These are phyloP conservation scores for Anthoscopus minutus DNA, from an alignment of 2,113 vertebrate species.

Conservation along the genomic window DNA sequence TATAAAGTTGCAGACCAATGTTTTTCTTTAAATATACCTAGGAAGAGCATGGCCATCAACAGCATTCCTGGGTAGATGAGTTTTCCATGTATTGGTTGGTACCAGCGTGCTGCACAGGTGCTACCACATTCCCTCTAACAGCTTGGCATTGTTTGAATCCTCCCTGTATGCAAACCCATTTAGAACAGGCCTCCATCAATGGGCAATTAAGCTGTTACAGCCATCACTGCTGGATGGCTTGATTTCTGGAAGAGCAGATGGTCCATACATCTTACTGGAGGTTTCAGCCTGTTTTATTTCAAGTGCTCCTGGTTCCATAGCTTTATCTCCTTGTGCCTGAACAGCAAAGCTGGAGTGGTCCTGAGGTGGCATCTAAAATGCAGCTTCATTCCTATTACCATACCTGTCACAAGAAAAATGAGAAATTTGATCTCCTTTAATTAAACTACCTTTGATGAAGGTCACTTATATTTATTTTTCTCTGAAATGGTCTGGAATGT, in stretches of 20 bases:
- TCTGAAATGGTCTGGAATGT: neutral
- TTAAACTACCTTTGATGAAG: neutral
- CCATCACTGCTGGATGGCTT: neutral
- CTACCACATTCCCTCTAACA: neutral
- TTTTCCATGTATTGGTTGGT: neutral
- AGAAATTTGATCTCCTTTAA: neutral
- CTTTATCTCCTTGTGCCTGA: neutral
- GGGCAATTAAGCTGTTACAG: neutral
- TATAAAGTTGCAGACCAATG: neutral
- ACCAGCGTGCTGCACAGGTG: fast-evolving
- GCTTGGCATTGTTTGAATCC: neutral
- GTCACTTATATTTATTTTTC: neutral
- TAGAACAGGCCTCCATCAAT: neutral
- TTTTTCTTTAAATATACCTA: neutral
- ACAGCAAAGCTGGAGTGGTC: neutral
- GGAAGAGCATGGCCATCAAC: neutral
- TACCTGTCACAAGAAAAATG: neutral
- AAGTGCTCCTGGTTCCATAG: neutral
- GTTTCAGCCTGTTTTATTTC: neutral
- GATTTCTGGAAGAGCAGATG: neutral
- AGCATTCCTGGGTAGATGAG: neutral
- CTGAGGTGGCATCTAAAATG: neutral
- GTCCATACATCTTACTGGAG: neutral
- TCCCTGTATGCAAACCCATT: neutral
- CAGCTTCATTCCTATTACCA: neutral